These are phyloP conservation scores for Cephus pulcher DNA, from an alignment of 2,888 invertebrate species.

Conservation along the genomic window DNA sequence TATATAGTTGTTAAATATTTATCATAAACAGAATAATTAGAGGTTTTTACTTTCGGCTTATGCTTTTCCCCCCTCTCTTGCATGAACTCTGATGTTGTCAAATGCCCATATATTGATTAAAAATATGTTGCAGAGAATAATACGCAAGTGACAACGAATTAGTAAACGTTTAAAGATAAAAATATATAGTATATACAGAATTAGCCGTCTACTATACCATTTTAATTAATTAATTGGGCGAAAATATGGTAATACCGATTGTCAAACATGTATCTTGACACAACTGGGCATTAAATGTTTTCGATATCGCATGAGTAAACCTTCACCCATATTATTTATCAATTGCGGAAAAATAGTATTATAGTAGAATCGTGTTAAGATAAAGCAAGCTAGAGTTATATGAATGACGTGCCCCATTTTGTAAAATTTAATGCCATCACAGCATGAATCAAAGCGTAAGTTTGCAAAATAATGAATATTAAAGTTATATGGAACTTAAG, in stretches of 20 bases:
- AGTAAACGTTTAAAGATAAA: neutral
- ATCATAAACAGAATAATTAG: neutral
- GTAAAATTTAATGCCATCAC: neutral
- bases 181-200: neutral
- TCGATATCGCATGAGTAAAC: neutral
- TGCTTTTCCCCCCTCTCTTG: neutral
- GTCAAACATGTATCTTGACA: neutral
- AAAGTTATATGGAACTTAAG: neutral
- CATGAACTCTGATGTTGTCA: neutral
- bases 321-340: neutral
- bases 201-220: neutral
- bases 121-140: neutral
- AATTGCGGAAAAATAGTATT: neutral
- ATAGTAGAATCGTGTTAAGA: neutral
- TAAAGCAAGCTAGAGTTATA: neutral
- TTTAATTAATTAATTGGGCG: neutral
- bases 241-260: too few species aligned
- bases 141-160: neutral
- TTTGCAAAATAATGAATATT: neutral
- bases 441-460: neutral
- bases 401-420: neutral
- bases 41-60: neutral
- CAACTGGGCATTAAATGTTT: neutral
- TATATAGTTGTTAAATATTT: neutral
- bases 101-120: neutral